Evolutionary conservation across 2,113 vertebrate genomes (phyloP).

Genomic region (Cyprinus carpio): DNA sequence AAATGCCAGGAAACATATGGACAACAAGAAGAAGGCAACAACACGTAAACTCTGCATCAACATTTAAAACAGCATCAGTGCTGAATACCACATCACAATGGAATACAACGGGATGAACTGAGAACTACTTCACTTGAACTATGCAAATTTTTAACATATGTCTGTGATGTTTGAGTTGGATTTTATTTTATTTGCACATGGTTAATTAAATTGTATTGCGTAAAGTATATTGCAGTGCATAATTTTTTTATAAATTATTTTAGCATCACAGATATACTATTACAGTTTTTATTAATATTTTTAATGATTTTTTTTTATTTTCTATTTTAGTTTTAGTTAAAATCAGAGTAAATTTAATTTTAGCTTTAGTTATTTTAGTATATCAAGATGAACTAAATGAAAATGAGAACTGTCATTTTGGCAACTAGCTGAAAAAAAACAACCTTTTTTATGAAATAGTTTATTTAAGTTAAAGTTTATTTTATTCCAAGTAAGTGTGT

Average conservation of each 20-base stretch:
- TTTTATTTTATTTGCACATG: neutral
- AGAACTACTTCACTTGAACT: neutral
- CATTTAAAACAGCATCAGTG: neutral
- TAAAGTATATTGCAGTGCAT: neutral
- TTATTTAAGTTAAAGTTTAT: too few relatives aligned
- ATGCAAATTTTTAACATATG: neutral
- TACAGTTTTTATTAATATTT: too few relatives aligned
- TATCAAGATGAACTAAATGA: too few relatives aligned
- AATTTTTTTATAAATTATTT: neutral
- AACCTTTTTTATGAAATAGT: too few relatives aligned
- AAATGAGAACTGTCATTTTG: too few relatives aligned
- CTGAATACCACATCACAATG: neutral
- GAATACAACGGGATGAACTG: neutral
- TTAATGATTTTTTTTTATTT: too few relatives aligned
- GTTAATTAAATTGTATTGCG: neutral
- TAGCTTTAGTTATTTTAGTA: too few relatives aligned
- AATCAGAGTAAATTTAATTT: too few relatives aligned
- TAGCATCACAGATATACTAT: too few relatives aligned
- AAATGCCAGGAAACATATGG: neutral
- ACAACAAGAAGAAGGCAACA: neutral
- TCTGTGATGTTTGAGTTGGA: neutral
- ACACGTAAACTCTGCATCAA: neutral
- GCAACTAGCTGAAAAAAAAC: too few relatives aligned
- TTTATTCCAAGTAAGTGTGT: too few relatives aligned
- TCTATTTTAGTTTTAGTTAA: too few relatives aligned